phyloP scores from a whole-genome alignment of 2,113 vertebrate genomes.

The Saimiri boliviensis region DNA sequence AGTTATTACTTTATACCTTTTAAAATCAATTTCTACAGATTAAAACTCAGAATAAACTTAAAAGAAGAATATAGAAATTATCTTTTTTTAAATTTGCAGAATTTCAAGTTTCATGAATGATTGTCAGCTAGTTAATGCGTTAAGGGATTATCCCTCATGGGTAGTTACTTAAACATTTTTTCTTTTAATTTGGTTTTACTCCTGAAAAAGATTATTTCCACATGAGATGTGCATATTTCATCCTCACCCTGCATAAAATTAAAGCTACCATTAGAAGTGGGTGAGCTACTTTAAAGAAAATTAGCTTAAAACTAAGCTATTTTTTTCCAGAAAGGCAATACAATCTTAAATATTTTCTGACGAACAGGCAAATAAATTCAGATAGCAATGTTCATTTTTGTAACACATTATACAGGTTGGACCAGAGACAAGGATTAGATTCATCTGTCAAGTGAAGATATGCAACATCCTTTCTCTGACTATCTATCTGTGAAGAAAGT shows the following conservation, averaged over 20 bases:
- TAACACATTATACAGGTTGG: not conserved
- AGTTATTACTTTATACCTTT: not conserved
- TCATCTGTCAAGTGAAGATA: not conserved
- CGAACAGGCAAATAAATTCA: not conserved
- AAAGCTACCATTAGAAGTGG: slow-evolving; percentile 49
- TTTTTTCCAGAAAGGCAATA: not conserved
- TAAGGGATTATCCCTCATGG: slow-evolving; percentile 67
- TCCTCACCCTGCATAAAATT: slow-evolving; percentile 64
- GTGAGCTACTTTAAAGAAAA: slow-evolving; percentile 55
- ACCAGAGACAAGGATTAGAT: not conserved
- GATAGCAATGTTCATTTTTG: not conserved
- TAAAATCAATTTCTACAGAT: slow-evolving; percentile 59
- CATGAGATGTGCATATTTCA: slow-evolving; percentile 59
- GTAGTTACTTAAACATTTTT: slow-evolving; percentile 66
- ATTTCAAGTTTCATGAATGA: slow-evolving; percentile 51
- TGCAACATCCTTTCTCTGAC: not conserved
- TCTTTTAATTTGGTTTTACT: slow-evolving; percentile 72
- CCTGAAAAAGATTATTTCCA: slow-evolving; percentile 76
- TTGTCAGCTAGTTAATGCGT: slow-evolving; percentile 69
- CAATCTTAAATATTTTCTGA: slow-evolving; percentile 35
- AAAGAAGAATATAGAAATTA: slow-evolving; percentile 22
- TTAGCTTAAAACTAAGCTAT: slow-evolving; percentile 54
- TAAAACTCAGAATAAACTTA: slow-evolving; percentile 8
- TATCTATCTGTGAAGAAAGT: not conserved
- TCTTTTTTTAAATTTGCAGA: not conserved